phyloP scores from a whole-genome alignment of 2,888 invertebrate species.

The Sminthurinus aureus region DNA sequence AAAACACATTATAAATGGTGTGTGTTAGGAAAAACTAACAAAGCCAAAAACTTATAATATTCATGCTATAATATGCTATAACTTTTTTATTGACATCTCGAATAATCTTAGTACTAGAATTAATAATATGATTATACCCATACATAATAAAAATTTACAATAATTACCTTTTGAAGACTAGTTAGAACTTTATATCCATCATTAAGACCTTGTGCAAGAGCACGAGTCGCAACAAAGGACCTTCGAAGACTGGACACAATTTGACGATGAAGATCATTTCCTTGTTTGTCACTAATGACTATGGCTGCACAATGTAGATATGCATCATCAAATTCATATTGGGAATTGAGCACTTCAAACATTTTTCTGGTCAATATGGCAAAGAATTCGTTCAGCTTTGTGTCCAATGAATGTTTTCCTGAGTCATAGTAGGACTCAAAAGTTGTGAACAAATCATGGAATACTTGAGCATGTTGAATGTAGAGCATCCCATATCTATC shows the following conservation, averaged over 20 bases:
- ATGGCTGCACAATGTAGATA: slow-evolving; percentile 57
- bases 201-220: slow-evolving; percentile 85
- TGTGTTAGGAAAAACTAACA: no score
- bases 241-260: slow-evolving; percentile 64
- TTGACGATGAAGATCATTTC: slow-evolving; percentile 58
- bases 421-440: slow-evolving; percentile 87
- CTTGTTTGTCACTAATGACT: slow-evolving; percentile 59
- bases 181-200: slow-evolving; percentile 57
- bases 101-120: no score
- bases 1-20: no score
- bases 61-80: no score
- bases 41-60: no score
- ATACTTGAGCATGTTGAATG: slow-evolving; percentile 91
- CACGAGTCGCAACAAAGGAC: slow-evolving; percentile 93
- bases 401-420: slow-evolving; percentile 83
- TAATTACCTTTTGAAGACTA: slow-evolving; percentile 58
- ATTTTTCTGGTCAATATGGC: slow-evolving; percentile 91
- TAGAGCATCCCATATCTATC: slow-evolving; percentile 87
- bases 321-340: slow-evolving; percentile 82
- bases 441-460: slow-evolving; percentile 88
- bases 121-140: no score
- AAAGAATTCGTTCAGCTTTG: slow-evolving; percentile 92
- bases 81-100: no score
- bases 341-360: slow-evolving; percentile 94
- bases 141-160: no score